Evolutionary conservation across 2,888 invertebrate genomes (phyloP), one percentile per base, ranked within the genome.

Genomic region (Subacronicta megacephala): DNA sequence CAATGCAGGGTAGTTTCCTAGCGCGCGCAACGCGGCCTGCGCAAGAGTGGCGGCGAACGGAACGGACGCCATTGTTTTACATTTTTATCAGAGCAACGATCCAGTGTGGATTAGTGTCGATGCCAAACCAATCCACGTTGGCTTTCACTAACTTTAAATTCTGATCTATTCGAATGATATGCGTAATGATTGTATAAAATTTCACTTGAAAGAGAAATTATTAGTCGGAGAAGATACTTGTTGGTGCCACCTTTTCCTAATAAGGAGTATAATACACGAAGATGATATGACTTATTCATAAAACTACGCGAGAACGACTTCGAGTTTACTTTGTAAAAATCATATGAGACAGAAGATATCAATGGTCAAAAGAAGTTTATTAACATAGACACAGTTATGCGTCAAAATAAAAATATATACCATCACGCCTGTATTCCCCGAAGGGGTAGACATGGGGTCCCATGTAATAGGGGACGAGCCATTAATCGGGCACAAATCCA

Each of bases 31-130:
- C 62, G 41, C 57, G 43, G 62, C 50, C 72, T 84, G 78, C 78
- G 84, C 83, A 83, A 83, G 76, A 77, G 68, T 75, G 76, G 69
- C 80, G 75, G 56, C 75, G 78, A 72, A 69, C 60, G 85, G 84
- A 85, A 85, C 85, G 83, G 56, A 50, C 58, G 52, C 81, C 62
- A 85, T 85, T 85, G 85, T 85, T 81, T 75, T 81, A 84, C 82
- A 82, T 81, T 78, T 78, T 86, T 90, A 90, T 88, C 89, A 70
- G 72, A 67, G 64, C 67, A 47, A 61, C 78, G 82, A 90, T 91
- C 89, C 85, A 67, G 65, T 75, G 73, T 79, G 85, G 85, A 90
- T 90, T 88, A 87, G 77, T 88, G 89, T 87, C 84, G 85, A 88
- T 85, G 82, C 62, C 59, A 62, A 72, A 72, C 70, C 57, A 56